Evolutionary conservation across 2,888 invertebrate genomes (phyloP).

Genomic region (Noctua janthina): DNA sequence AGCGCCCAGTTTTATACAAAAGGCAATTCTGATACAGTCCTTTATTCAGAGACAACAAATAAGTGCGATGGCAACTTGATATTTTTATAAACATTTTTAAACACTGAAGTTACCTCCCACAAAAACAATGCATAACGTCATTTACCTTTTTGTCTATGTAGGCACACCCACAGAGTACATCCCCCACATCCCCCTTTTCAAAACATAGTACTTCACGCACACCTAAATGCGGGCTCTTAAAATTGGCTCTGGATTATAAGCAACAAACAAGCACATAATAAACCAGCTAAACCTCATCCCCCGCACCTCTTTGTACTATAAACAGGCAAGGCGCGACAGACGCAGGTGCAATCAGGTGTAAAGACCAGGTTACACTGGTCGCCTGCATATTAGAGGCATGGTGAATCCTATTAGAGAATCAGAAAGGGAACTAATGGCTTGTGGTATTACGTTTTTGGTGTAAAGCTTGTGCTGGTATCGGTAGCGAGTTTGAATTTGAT

Average conservation of each 20-base stretch:
- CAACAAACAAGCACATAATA: constrained; percentile 37
- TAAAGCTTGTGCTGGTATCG: not conserved
- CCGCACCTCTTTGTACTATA: constrained; percentile 52
- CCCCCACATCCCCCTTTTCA: not conserved
- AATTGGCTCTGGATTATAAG: constrained; percentile 33
- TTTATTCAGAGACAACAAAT: no score
- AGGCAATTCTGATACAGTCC: no score
- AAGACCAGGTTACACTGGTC: constrained; percentile 42
- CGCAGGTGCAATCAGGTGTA: constrained; percentile 48
- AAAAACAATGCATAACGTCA: no score
- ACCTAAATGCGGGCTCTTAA: constrained; percentile 25
- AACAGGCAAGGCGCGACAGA: constrained; percentile 25
- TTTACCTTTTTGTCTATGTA: not conserved
- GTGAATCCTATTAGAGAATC: constrained; percentile 53
- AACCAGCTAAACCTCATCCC: constrained; percentile 31
- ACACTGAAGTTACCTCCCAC: no score
- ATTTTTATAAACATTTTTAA: no score
- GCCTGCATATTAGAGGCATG: constrained; percentile 30
- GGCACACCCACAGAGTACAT: not conserved
- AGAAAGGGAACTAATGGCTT: constrained; percentile 51
- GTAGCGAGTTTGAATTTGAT: not conserved
- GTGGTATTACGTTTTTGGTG: constrained; percentile 47
- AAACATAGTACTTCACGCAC: not conserved
- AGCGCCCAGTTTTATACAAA: no score
- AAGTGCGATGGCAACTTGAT: no score